Evolutionary conservation across 2,888 invertebrate genomes (phyloP), one percentile per base, ranked within the genome.

Genomic region (Pyralis farinalis): DNA sequence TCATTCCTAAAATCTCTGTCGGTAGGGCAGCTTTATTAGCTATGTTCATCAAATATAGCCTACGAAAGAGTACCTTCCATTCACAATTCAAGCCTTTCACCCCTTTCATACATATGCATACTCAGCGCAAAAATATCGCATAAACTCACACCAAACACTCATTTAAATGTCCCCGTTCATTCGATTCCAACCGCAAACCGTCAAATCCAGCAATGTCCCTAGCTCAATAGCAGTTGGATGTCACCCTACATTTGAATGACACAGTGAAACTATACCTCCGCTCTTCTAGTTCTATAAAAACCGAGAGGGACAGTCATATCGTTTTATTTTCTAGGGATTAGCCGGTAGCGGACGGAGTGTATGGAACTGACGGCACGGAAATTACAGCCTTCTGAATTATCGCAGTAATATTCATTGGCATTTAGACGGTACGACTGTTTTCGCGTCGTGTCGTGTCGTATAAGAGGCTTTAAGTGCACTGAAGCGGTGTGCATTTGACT

Each of bases 351-450:
- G 47, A 10, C 22, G 34, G 25, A 34, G 8, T 25, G 44, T 40
- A 34, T 49, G 49, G 22, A 46, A 43, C 41, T 49, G 46, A 46
- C 46, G 44, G 49, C 37, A 44, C 46, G 46, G 49, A 49, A 49
- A 49, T 49, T 46, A 49, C 49, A 36, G 41, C 42, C 35, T 37
- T 42, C 40, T 41, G 43, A 47, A 43, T 43, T 43, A 46, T 46
- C 42, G 38, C 36, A 35, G 42, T 34, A 33, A 44, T 46, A 46
- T 46, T 46, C 44, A 46, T 44, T 42, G 42, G 31, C 12, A 29
- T 37, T 37, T 37, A 37, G 37, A 32, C 25, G 31, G 12, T 7
- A 12, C 37, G 25, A 38, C 7, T 12, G 11, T 25, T 38, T 32
- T 25, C 11, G 9, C 22, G 37, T 37, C 29, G 28, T 12, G 11